phyloP scores from a whole-genome alignment of 2,113 vertebrate genomes.

The Synodontis membranacea region DNA sequence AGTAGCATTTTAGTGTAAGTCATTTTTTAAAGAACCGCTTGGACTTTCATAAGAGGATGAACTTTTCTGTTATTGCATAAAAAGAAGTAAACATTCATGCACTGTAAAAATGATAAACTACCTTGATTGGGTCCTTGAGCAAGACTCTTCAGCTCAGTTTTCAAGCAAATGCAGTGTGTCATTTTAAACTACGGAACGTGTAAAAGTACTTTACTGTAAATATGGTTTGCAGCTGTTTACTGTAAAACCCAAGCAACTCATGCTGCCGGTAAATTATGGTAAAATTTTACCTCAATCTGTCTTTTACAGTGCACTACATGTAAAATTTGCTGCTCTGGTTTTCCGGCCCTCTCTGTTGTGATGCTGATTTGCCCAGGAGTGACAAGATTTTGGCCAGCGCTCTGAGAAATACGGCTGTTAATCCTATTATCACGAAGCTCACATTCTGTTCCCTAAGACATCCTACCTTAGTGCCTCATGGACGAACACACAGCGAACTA shows the following conservation, averaged over 20 bases:
- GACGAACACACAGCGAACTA: neutral
- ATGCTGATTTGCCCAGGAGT: neutral
- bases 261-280: too few relatives aligned
- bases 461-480: neutral
- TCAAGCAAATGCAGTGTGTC: too few relatives aligned
- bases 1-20: neutral
- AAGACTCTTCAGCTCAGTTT: too few relatives aligned
- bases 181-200: too few relatives aligned
- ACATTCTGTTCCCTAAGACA: constrained; percentile 5
- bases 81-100: neutral
- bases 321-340: neutral
- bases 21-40: neutral
- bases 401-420: constrained; percentile 16
- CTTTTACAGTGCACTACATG: neutral
- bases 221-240: too few relatives aligned
- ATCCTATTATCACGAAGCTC: constrained; percentile 35
- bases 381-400: constrained; percentile 12
- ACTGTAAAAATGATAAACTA: too few relatives aligned
- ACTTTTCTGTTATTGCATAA: neutral
- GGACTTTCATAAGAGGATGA: neutral
- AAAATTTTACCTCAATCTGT: too few relatives aligned
- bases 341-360: neutral
- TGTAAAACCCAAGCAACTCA: too few relatives aligned
- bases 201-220: too few relatives aligned
- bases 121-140: too few relatives aligned